Evolutionary conservation across 2,797 vertebrate genomes (phyloP), one percentile per base, ranked within the genome.

Genomic region (Lutra lutra): DNA sequence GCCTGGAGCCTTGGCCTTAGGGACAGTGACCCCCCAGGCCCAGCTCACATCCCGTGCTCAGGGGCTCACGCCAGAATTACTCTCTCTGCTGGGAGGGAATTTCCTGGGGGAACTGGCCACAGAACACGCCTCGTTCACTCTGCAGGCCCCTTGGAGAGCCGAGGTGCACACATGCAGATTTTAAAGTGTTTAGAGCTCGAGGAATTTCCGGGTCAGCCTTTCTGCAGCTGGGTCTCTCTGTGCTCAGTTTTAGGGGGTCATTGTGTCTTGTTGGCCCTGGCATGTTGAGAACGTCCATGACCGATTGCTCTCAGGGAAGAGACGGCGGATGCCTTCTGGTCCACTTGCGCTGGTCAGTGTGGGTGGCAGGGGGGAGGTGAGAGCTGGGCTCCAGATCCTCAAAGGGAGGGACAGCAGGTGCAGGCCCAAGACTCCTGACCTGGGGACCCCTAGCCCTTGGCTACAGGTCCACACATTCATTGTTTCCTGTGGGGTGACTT

Each of bases 21-120:
- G 48, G 58, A 17, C 1, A 3, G 3, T 10, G 8, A 27, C 11
- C 4, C 29, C 29, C 29, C 9, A 25, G 29, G 1, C 17, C 54
- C 11, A 7, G 2, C 1, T 48, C 23, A 20, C 9, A 1, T 40
- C 40, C n/a, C 7, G 0, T 10, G n/a, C 72, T 29, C 27, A 3
- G 62, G n/a, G 77, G n/a, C 46, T n/a, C 29, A 46, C 0, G 5
- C 38, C 58, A 11, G 54, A 60, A 14, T 9, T 25, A 12, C 51
- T 68, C 32, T 60, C 32, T 13, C 15, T 20, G 3, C 1, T 14
- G 17, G 27, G 9, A 23, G 46, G 25, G 32, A 17, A 1, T 73
- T 78, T 92, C 54, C 32, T 43, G 1, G 60, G 60, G 17, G 32
- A 38, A 38, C 4, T 12, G 78, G 48, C 87, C 29, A 11, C 8